Evolutionary conservation across 2,797 vertebrate genomes (phyloP).

Genomic region (Phaenicophaeus curvirostris): DNA sequence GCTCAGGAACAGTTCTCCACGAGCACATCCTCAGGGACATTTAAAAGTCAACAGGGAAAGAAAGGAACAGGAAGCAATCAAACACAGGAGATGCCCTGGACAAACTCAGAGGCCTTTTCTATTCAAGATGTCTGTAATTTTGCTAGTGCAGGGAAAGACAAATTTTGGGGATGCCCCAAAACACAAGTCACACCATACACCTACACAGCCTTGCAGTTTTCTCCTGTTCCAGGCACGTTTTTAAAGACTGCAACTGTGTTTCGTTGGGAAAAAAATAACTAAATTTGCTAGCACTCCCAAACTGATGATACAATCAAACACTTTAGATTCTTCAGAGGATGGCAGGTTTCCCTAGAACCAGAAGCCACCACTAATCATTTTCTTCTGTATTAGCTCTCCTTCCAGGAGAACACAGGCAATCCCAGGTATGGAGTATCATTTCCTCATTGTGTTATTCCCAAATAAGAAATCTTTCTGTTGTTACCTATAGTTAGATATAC

Average conservation of each 20-base stretch:
- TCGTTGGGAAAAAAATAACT: not conserved
- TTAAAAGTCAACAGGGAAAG: constrained; percentile 7
- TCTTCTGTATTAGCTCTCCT: not conserved
- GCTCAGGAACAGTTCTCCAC: not conserved
- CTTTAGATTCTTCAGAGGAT: not conserved
- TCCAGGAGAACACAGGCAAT: not conserved
- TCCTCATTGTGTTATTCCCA: not conserved
- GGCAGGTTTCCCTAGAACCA: not conserved
- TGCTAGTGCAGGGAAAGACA: not conserved
- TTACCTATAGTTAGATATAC: not conserved
- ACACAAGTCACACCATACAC: not conserved
- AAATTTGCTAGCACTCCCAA: not conserved
- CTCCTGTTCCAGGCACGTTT: not conserved
- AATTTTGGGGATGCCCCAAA: not conserved
- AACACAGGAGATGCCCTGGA: constrained; percentile 13
- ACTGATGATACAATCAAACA: not conserved
- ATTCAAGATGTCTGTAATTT: not conserved
- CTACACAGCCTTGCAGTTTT: not conserved
- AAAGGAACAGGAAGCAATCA: constrained; percentile 38
- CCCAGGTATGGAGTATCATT: not conserved
- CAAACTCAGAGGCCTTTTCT: constrained; percentile 1
- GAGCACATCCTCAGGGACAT: not conserved
- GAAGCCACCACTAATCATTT: not conserved
- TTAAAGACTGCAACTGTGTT: not conserved
- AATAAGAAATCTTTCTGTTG: not conserved